Evolutionary conservation across 2,888 invertebrate genomes (phyloP), one percentile per base, ranked within the genome.

Genomic region (Elysia crispata): DNA sequence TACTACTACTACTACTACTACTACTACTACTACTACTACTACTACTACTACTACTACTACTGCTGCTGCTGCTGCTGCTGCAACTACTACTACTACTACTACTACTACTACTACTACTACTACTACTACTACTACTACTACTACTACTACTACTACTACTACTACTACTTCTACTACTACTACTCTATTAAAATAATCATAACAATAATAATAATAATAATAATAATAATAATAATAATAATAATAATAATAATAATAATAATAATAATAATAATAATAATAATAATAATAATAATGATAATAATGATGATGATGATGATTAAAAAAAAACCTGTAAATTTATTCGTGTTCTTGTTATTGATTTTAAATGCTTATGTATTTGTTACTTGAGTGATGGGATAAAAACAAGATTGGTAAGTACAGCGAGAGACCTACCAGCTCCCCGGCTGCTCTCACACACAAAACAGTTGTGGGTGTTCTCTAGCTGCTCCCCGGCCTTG

Each of bases 391-490:
- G n/a, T n/a, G n/a, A n/a, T n/a, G n/a, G n/a, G n/a, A n/a, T n/a
- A n/a, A n/a, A n/a, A n/a, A n/a, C n/a, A n/a, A n/a, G n/a, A n/a
- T n/a, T n/a, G n/a, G n/a, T n/a, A n/a, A n/a, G n/a, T n/a, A 41
- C 5, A 41, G 3, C 3, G 41, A 41, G 41, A 41, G 3, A 41
- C 33, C 33, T 5, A 69, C 69, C 69, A n/a, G 69, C 69, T 8
- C 69, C 69, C 6, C 73, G 1, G 28, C 54, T 73, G 66, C 76
- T 76, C 33, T 70, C 70, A 54, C 80, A 80, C 33, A 80, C 76
- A 66, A 76, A 76, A 54, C 80, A 80, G 72, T 72, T 62, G 50
- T 80, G 80, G 8, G 30, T 49, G 57, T 64, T 57, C 31, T 64
- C 25, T 13, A 81, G n/a, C 62, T 74, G 54, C 25, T 15, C 20